Conservation (phyloP, 2,113 vertebrate genomes). For the Calyptommatus sinebrachiatus region DNA sequence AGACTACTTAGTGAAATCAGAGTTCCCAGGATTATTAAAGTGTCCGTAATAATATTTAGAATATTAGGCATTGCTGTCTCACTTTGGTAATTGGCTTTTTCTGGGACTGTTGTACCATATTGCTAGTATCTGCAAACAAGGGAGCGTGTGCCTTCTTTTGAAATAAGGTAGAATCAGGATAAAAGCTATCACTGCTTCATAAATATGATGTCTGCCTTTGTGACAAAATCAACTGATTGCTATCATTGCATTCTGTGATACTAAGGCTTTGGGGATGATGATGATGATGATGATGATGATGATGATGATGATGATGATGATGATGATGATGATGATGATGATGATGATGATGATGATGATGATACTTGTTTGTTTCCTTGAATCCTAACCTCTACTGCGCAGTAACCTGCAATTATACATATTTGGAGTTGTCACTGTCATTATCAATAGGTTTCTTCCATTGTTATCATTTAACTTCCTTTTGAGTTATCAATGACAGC, state of each 20-base stretch:
- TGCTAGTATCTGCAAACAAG: slow-evolving; percentile 15
- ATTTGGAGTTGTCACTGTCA: slow-evolving; percentile 31
- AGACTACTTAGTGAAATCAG: slow-evolving; percentile 71
- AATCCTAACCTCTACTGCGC: not conserved
- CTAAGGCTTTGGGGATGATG: slow-evolving; percentile 26
- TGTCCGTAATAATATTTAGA: slow-evolving; percentile 64
- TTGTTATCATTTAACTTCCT: slow-evolving; percentile 71
- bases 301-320: too few species aligned
- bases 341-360: too few species aligned
- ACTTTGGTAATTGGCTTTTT: slow-evolving; percentile 61
- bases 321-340: too few species aligned
- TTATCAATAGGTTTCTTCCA: slow-evolving; percentile 60
- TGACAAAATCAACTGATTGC: not conserved
- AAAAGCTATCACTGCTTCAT: not conserved
- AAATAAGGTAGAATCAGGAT: slow-evolving; percentile 30
- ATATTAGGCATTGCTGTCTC: slow-evolving; percentile 40
- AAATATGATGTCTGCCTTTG: not conserved
- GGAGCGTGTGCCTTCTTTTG: not conserved
- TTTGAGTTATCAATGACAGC: slow-evolving; percentile 66
- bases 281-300: too few species aligned
- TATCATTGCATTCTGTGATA: not conserved
- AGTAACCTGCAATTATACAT: slow-evolving; percentile 49
- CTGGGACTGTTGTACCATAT: slow-evolving; percentile 43
- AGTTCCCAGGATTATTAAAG: slow-evolving; percentile 62
- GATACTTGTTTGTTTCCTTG: not conserved